These are phyloP conservation scores for Micronycteris hirsuta DNA, from an alignment of 2,113 vertebrate genomes.

Conservation along the genomic window DNA sequence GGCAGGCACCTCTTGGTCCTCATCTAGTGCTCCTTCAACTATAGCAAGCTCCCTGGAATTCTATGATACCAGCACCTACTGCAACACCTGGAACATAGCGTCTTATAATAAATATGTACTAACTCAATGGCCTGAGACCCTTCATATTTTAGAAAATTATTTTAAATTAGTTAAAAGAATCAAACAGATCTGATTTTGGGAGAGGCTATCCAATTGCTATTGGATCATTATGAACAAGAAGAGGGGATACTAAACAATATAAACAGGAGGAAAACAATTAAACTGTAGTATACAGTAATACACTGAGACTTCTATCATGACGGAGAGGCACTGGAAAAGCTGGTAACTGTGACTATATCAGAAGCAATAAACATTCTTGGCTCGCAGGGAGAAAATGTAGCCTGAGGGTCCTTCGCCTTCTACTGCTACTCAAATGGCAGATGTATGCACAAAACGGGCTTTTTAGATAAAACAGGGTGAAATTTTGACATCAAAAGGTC, in stretches of 20 bases:
- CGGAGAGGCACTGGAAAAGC: neutral
- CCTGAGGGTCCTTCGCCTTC: neutral
- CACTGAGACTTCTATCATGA: neutral
- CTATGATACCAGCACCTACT: neutral
- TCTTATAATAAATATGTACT: neutral
- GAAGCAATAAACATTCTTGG: neutral
- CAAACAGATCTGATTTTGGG: neutral
- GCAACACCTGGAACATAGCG: neutral
- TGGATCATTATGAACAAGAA: neutral
- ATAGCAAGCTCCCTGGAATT: neutral
- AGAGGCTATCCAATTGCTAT: neutral
- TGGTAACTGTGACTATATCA: neutral
- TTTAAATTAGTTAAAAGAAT: neutral
- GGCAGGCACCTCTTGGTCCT: too few species aligned
- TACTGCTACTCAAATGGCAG: slow-evolving; percentile 7
- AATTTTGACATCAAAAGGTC: slow-evolving; percentile 39
- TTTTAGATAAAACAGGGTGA: slow-evolving; percentile 28
- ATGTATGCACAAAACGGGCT: neutral
- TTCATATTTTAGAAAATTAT: neutral
- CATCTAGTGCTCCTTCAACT: neutral
- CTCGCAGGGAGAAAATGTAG: neutral
- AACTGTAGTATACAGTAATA: neutral
- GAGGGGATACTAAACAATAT: neutral
- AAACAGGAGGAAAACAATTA: neutral
- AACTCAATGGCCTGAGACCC: neutral